A percentile compares a stretch with the other conserved stretches of the same genome.
Evolutionary conservation across 2,888 invertebrate species (phyloP).

Genomic region (Neoscelio sp.): DNA sequence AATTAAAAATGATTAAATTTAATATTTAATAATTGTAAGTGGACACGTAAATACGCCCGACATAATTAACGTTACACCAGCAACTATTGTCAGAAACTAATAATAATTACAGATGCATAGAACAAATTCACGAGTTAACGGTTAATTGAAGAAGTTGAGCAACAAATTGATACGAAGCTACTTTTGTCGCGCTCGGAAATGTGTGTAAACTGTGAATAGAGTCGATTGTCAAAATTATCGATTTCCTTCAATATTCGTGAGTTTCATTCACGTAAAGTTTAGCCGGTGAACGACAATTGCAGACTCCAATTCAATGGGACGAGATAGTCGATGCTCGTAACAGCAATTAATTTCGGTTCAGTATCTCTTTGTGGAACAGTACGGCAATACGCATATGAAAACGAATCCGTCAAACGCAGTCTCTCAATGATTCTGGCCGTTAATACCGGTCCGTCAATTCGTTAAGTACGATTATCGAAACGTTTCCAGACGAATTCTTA

Average conservation of each 20-base stretch:
- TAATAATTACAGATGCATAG: not conserved
- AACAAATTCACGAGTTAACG: conserved; percentile 12
- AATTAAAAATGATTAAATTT: no score
- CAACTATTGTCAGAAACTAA: no score
- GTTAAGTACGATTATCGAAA: conserved; percentile 66
- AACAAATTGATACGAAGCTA: conserved; percentile 11
- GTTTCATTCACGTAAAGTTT: conserved; percentile 52
- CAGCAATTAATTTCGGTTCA: conserved; percentile 60
- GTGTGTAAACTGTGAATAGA: not conserved
- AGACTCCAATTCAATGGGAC: conserved; percentile 43
- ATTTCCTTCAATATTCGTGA: conserved; percentile 32
- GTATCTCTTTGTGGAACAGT: conserved; percentile 52
- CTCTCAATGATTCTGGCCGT: conserved; percentile 32
- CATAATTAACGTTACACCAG: conserved; percentile 34
- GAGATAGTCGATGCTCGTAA: conserved; percentile 49
- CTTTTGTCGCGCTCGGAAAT: conserved; percentile 9
- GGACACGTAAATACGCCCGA: no score
- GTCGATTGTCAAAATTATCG: conserved; percentile 44
- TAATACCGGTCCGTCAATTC: conserved; percentile 37
- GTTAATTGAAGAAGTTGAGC: conserved; percentile 24
- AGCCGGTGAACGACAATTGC: conserved; percentile 52
- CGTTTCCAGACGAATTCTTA: conserved; percentile 60
- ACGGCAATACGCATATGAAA: conserved; percentile 57
- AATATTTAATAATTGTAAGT: no score
- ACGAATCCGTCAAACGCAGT: conserved; percentile 64